phyloP scores from a whole-genome alignment of 2,113 vertebrate species.

The Ifrita kowaldi region DNA sequence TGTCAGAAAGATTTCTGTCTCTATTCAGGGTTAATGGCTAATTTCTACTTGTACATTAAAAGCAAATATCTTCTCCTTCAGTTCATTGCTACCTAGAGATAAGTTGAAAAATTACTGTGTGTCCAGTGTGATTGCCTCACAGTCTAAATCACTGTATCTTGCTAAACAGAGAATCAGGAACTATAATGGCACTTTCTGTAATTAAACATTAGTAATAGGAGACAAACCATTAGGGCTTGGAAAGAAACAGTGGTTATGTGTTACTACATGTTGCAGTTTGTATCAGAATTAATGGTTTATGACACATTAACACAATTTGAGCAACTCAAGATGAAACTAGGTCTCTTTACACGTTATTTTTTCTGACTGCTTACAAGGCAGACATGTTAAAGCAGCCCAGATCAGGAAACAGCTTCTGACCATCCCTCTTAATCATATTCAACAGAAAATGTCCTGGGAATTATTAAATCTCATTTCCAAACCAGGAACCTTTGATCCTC shows the following conservation, averaged over 20 bases:
- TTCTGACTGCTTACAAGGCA: not conserved
- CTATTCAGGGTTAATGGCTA: not conserved
- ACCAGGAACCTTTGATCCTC: not conserved
- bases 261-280: not conserved
- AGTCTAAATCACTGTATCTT: not conserved
- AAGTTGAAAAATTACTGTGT: not conserved
- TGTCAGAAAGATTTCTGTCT: not conserved
- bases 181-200: not conserved
- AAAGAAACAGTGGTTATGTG: not conserved
- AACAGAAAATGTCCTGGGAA: not conserved
- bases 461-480: not conserved
- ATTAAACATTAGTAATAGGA: not conserved
- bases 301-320: not conserved
- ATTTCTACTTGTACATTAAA: not conserved
- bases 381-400: not conserved
- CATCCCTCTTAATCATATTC: not conserved
- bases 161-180: not conserved
- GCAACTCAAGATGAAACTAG: not conserved
- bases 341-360: not conserved
- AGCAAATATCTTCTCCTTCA: not conserved
- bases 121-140: not conserved
- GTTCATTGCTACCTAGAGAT: not conserved
- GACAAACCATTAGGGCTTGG: not conserved
- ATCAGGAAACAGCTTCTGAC: not conserved
- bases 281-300: conserved; percentile 15